Evolutionary conservation across 2,113 vertebrate genomes (phyloP).

Genomic region (Pycnonotus jocosus): DNA sequence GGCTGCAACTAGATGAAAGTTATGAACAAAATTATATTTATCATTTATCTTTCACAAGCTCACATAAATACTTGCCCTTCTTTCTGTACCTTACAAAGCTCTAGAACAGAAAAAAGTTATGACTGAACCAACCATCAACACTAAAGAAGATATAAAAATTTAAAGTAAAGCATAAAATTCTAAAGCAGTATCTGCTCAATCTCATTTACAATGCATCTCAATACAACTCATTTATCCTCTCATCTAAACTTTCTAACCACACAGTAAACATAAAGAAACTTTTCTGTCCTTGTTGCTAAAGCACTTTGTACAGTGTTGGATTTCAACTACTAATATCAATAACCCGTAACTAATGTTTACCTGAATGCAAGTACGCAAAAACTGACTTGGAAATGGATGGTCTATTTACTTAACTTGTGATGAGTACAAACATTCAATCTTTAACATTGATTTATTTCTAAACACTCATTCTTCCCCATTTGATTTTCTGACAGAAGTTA

Average conservation of each 20-base stretch:
- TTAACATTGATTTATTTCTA: slow-evolving; percentile 60
- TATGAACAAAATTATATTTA: not conserved
- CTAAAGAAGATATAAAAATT: not conserved
- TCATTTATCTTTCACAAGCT: not conserved
- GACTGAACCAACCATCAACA: not conserved
- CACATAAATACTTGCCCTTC: not conserved
- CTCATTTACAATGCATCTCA: not conserved
- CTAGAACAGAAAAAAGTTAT: not conserved
- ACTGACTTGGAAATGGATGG: slow-evolving; percentile 15
- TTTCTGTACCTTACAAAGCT: not conserved
- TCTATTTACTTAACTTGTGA: slow-evolving; percentile 48
- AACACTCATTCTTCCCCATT: slow-evolving; percentile 54
- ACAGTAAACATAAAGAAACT: not conserved
- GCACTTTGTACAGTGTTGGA: not conserved
- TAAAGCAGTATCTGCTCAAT: not conserved
- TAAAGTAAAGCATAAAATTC: not conserved
- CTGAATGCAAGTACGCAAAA: not conserved
- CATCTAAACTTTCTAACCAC: not conserved
- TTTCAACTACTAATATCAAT: slow-evolving; percentile 29
- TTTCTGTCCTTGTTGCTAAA: not conserved
- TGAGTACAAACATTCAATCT: slow-evolving; percentile 18
- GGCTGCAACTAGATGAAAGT: not conserved
- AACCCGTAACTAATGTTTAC: not conserved
- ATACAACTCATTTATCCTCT: not conserved
- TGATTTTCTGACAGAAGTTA: slow-evolving; percentile 70